phyloP scores from a whole-genome alignment of 1,140 invertebrate genomes.

The Goniozus legneri region DNA sequence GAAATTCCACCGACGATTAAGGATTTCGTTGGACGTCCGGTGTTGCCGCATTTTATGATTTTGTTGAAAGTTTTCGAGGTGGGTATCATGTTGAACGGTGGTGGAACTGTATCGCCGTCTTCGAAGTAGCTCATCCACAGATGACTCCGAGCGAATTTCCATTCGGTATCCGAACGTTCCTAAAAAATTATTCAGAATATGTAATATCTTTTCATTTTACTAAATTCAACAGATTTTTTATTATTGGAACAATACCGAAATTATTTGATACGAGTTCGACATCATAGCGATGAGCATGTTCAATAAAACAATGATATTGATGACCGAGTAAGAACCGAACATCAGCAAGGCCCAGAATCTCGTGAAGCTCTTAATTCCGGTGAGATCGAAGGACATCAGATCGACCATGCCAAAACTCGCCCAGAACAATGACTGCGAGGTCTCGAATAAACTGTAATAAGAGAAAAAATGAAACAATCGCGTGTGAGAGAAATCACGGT shows the following conservation, averaged over 20 bases:
- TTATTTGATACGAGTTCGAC: conserved; percentile 92
- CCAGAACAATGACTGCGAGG: conserved; percentile 92
- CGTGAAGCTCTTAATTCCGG: conserved; percentile 83
- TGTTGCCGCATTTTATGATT: conserved; percentile 52
- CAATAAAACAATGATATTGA: conserved; percentile 87
- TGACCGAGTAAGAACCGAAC: conserved; percentile 86
- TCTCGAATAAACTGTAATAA: conserved; percentile 87
- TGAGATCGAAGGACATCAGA: conserved; percentile 78
- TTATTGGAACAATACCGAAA: conserved; percentile 64
- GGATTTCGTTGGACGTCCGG: conserved; percentile 57
- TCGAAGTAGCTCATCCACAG: conserved; percentile 94
- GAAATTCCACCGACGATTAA: conserved; percentile 56
- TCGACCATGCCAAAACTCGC: conserved; percentile 90
- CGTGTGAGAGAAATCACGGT: too few species aligned
- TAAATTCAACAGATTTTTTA: not conserved
- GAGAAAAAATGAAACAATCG: too few species aligned
- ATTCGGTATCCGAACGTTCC: conserved; percentile 85
- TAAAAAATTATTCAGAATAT: too few species aligned
- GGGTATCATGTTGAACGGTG: conserved; percentile 85
- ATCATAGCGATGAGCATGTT: conserved; percentile 97
- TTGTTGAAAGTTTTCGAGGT: conserved; percentile 66
- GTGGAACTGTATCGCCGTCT: conserved; percentile 78
- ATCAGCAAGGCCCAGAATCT: conserved; percentile 83
- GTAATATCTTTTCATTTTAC: too few species aligned
- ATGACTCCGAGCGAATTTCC: conserved; percentile 87